Evolutionary conservation across 2,888 invertebrate genomes (phyloP).

Genomic region (Congeria kusceri): DNA sequence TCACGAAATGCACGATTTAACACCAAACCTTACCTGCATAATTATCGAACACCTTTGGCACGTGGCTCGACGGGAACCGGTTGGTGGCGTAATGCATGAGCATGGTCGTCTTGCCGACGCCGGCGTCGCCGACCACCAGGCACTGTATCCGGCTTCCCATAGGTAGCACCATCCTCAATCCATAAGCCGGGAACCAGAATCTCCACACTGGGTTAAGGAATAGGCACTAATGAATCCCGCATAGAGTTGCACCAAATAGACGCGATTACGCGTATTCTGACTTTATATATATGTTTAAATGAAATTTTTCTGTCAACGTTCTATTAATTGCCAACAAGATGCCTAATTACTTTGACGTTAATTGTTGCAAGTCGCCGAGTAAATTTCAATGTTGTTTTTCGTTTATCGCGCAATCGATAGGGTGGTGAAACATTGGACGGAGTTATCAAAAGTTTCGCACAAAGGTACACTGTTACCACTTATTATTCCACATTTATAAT

Average conservation of each 20-base stretch:
- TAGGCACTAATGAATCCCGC: too few relatives aligned
- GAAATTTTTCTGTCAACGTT: too few relatives aligned
- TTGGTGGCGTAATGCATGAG: slow-evolving; percentile 76
- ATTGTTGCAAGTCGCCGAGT: too few relatives aligned
- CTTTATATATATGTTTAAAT: too few relatives aligned
- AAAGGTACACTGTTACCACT: too few relatives aligned
- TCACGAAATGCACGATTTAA: too few relatives aligned
- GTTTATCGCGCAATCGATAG: neutral
- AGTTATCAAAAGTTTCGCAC: too few relatives aligned
- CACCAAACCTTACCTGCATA: slow-evolving; percentile 67
- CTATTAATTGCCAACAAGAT: too few relatives aligned
- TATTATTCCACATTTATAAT: too few relatives aligned
- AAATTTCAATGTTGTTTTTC: neutral
- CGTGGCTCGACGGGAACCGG: slow-evolving; percentile 74
- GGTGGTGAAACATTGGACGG: neutral
- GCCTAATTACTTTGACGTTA: too few relatives aligned
- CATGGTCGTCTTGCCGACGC: slow-evolving; percentile 78
- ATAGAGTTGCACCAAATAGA: too few relatives aligned
- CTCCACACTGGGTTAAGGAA: neutral
- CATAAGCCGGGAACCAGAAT: slow-evolving; percentile 1
- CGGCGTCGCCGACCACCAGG: slow-evolving; percentile 77
- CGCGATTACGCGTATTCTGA: too few relatives aligned
- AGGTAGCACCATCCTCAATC: slow-evolving; percentile 42
- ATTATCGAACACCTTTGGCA: slow-evolving; percentile 76
- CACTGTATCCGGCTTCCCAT: slow-evolving; percentile 65